Evolutionary conservation across 2,797 vertebrate species (phyloP), one percentile per base, ranked within the genome.

Genomic region (Rhadinocentrus ornatus): DNA sequence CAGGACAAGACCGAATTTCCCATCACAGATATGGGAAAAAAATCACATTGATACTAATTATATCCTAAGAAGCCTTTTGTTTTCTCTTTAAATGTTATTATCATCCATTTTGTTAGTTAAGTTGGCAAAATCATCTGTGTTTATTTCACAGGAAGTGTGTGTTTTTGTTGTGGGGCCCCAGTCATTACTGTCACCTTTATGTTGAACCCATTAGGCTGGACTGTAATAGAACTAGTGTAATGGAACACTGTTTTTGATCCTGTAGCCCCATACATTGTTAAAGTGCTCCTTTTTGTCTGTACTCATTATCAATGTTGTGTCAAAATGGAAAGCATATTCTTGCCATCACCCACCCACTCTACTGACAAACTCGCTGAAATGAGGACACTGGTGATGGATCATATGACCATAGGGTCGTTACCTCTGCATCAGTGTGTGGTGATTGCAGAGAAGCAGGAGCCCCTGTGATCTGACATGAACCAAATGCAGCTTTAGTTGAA

Each of bases 401-500:
- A 41, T 65, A 53, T 73, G 57, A 66, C 52, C 41, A 32, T 50
- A n/a, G 55, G 65, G 72, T 78, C 54, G 56, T 63, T 13, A 35
- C 50, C 53, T 50, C 27, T 37, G 48, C 76, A 81, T 59, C 65
- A 52, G 62, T 62, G 39, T 68, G 65, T 64, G 57, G 37, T 41
- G 75, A 75, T 76, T 62, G 69, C 63, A 81, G 78, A 80, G 64
- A 81, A 71, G 75, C 66, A 56, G 71, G 59, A 78, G 73, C 58
- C 53, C 60, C 70, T 84, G 56, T 54, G 74, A 59, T 74, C 66
- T 81, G 78, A 81, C 75, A 83, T 75, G 74, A 69, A 57, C 60
- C 66, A 76, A 81, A 89, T 85, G 78, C 71, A 34, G 41, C 67
- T 78, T 70, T 20, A 20, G 66, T 66, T 72, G 55, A 80, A 86